These are phyloP conservation scores for Leptinotarsa rubiginosa DNA, from an alignment of 2,888 invertebrate genomes.

Conservation along the genomic window DNA sequence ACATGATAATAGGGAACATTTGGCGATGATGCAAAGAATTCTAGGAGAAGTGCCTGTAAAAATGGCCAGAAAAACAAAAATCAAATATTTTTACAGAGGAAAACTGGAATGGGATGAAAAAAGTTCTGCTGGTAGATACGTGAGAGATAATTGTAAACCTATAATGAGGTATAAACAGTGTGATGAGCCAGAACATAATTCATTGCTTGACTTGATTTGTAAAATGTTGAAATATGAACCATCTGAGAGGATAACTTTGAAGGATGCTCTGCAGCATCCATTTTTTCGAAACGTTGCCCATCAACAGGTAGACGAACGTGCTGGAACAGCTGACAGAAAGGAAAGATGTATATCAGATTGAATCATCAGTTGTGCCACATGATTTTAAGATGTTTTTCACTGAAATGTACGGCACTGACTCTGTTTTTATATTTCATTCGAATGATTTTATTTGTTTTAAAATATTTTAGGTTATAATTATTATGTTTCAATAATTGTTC, in stretches of 20 bases:
- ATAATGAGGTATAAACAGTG: constrained; percentile 87
- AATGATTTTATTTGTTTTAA: constrained; percentile 1
- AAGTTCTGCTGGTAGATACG: constrained; percentile 95
- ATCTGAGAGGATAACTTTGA: constrained; percentile 85
- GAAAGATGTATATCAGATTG: constrained; percentile 22
- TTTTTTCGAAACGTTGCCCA: constrained; percentile 90
- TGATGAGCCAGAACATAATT: constrained; percentile 90
- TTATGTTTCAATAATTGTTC: constrained; percentile 20
- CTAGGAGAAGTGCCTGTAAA: constrained; percentile 95
- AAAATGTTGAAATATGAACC: constrained; percentile 99
- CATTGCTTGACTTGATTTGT: constrained; percentile 93
- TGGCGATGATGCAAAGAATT: constrained; percentile 99
- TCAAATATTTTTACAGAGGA: constrained; percentile 98
- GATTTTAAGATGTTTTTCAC: background rate
- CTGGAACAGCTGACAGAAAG: constrained; percentile 65
- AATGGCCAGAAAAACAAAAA: constrained; percentile 91
- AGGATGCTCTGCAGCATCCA: constrained; percentile 89
- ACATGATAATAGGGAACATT: constrained; percentile 98
- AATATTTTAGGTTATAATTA: constrained; percentile 4
- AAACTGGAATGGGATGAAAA: constrained; percentile 98
- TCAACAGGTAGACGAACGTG: constrained; percentile 73
- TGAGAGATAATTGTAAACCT: constrained; percentile 97
- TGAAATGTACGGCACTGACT: constrained; percentile 5
- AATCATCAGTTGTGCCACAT: constrained; percentile 2
- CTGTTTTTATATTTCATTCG: constrained; percentile 11